Base-by-base conservation (phyloP, 2,113 vertebrate species). In the Pachypanchax playfairii region DNA sequence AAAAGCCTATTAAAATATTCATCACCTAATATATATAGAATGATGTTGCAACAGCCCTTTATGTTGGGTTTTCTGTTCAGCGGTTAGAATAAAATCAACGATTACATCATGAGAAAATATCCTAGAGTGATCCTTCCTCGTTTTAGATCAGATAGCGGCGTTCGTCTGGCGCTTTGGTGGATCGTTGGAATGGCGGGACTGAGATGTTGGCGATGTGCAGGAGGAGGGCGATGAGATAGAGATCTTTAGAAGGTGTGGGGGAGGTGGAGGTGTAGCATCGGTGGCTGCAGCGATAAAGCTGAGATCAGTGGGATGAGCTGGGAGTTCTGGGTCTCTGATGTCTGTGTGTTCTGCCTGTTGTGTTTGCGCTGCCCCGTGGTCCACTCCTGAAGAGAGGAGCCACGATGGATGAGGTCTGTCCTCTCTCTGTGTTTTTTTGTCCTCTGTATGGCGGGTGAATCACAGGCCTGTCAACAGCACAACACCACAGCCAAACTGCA, bases 241-340 rank as follows among this genome's bases (percentile, higher is more conserved):
- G 65, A 87, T 87, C 77, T 84, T 80, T 54, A 25, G 74, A 73
- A 84, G 68, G 46, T 4, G 29, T 0, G 28, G 18, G 43, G 49
- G 50, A 28, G 35, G 48, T 28, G 67, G 44, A 42, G 70, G 62
- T 54, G 70, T 41, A 70, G 75, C 62, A 79, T 79, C 65, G 65
- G 65, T 72, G 76, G 81, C 67, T 79, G 69, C 70, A 75, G 67
- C 74, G 76, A 86, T 86, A 69, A 82, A 76, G 70, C 77, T 65
- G 63, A 75, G 80, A 78, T 79, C 75, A 44, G 59, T 26, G 68
- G 77, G 77, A 75, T 71, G 24, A 70, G 73, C 71, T 80, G 79
- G 83, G 86, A 86, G 82, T 82, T 86, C 68, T 78, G 59, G 46
- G 70, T 69, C 79, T 87, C 81, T 84, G 80, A 82, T 79, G 75